A percentile compares a stretch with the other conserved stretches of the same genome.
Conservation (phyloP, 2,797 vertebrate genomes). For the Gymnopithys bicolor region DNA sequence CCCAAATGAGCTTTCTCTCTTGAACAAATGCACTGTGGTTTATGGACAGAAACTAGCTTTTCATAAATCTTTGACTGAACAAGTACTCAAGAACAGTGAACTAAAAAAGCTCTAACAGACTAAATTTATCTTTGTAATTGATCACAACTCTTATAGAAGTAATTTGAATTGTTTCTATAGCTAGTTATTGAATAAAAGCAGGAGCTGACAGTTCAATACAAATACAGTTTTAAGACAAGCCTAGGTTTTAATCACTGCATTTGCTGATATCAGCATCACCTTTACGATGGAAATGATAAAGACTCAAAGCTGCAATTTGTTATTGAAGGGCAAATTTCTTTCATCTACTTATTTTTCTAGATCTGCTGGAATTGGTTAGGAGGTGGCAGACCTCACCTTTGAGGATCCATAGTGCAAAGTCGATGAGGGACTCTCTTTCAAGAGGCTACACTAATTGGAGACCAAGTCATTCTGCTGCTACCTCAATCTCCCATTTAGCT, state of each 20-base stretch:
- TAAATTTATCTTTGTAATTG: background rate
- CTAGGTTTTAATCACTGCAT: background rate
- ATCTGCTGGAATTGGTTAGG: background rate
- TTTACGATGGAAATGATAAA: background rate
- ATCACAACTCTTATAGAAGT: background rate
- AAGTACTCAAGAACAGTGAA: background rate
- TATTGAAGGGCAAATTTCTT: background rate
- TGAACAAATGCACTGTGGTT: constrained; percentile 7
- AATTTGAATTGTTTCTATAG: background rate
- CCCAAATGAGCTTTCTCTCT: background rate
- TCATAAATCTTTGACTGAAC: background rate
- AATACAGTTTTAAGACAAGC: background rate
- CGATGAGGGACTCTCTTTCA: background rate
- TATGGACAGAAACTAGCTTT: background rate
- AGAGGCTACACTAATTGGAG: background rate
- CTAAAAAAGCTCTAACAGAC: background rate
- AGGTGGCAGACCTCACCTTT: background rate
- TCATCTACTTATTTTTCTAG: background rate
- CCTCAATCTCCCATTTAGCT: background rate
- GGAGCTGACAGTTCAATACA: background rate
- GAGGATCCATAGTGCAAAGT: background rate
- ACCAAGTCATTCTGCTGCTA: background rate
- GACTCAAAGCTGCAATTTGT: background rate
- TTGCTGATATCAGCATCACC: background rate
- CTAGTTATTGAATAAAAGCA: background rate